Evolutionary conservation across 30 jellyfish, hydroid and myxozoan species (phyloP).

Genomic region (Nemopilema nomurai): DNA sequence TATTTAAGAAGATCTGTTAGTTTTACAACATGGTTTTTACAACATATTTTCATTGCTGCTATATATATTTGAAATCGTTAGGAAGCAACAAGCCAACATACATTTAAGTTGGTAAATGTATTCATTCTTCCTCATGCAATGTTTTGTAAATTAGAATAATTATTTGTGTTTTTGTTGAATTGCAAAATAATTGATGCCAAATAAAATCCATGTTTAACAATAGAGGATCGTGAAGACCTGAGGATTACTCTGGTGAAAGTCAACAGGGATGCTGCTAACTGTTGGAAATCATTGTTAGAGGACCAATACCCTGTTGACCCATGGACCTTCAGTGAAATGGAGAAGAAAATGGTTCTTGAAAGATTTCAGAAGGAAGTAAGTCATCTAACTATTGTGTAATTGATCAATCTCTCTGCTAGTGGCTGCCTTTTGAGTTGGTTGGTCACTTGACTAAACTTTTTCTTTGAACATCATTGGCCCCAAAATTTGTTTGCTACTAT

Average conservation of each 20-base stretch:
- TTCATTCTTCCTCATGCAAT: background rate
- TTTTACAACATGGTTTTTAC: too few species aligned
- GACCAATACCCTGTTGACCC: conserved; percentile 71
- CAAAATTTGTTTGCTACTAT: too few species aligned
- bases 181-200: too few species aligned
- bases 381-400: background rate
- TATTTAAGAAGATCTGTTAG: too few species aligned
- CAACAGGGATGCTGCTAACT: conserved; percentile 75
- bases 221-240: conserved; percentile 75
- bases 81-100: too few species aligned
- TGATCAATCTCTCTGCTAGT: background rate
- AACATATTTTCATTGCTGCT: too few species aligned
- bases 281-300: conserved; percentile 79
- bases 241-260: conserved; percentile 67
- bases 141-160: background rate
- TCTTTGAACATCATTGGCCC: too few species aligned
- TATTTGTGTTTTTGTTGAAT: background rate
- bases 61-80: too few species aligned
- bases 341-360: conserved; percentile 82
- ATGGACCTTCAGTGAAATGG: conserved; percentile 79
- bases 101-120: too few species aligned
- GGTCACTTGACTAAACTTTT: too few species aligned
- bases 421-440: too few species aligned
- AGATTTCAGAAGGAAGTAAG: conserved; percentile 87
- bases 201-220: background rate